These are phyloP conservation scores for Diloba caeruleocephala DNA, from an alignment of 2,888 invertebrate species.

Conservation along the genomic window DNA sequence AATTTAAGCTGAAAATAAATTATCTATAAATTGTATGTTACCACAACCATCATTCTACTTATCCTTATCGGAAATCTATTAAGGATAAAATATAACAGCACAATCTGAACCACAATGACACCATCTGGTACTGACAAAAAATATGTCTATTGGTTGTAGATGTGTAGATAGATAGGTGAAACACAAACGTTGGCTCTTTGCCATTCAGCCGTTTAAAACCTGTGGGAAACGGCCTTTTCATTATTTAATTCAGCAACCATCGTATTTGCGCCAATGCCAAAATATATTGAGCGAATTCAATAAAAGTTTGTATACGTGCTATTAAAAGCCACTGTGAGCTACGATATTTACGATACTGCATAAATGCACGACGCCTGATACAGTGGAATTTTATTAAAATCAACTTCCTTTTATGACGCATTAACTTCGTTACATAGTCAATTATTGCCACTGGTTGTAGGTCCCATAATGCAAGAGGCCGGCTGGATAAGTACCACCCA, in stretches of 20 bases:
- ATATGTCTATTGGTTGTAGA: slow-evolving; percentile 53
- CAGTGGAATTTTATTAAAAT: slow-evolving; percentile 41
- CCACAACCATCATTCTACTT: not conserved
- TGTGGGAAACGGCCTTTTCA: slow-evolving; percentile 80
- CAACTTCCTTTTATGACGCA: slow-evolving; percentile 34
- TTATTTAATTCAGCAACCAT: slow-evolving; percentile 85
- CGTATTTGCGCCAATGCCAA: slow-evolving; percentile 80
- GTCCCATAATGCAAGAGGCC: no score
- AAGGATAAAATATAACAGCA: slow-evolving; percentile 37
- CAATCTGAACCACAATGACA: slow-evolving; percentile 39
- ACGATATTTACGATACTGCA: slow-evolving; percentile 54
- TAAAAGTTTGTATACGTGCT: slow-evolving; percentile 59
- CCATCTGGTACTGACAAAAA: slow-evolving; percentile 52
- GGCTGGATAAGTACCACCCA: no score
- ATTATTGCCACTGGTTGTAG: slow-evolving; percentile 17
- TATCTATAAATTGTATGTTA: not conserved
- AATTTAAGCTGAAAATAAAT: no score
- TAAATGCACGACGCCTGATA: slow-evolving; percentile 39
- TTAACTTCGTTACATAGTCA: slow-evolving; percentile 23
- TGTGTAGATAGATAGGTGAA: slow-evolving; percentile 51
- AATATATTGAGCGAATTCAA: slow-evolving; percentile 71
- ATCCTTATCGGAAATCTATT: slow-evolving; percentile 24
- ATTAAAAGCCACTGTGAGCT: slow-evolving; percentile 55
- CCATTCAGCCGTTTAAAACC: slow-evolving; percentile 81
- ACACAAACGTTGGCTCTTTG: slow-evolving; percentile 74